Conservation (phyloP, 2,797 vertebrate species). For the Artibeus lituratus region DNA sequence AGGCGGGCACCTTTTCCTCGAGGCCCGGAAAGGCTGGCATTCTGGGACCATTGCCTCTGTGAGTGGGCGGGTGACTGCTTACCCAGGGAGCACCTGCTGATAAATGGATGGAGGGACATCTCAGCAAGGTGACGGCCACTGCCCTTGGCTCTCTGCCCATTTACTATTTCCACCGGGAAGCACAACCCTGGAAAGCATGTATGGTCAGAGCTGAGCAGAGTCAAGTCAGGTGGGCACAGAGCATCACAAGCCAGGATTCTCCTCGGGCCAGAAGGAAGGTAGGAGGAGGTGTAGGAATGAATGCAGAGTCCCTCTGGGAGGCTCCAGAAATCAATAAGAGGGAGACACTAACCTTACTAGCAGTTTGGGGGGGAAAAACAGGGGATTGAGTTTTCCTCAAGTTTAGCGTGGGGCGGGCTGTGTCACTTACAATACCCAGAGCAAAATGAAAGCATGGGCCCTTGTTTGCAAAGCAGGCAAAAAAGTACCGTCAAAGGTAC, state of each 20-base stretch:
- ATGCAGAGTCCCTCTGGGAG: rapidly evolving
- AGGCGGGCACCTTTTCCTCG: background rate
- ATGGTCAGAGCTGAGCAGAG: rapidly evolving
- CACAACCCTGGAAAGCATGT: rapidly evolving
- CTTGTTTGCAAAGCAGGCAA: background rate
- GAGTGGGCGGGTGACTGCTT: rapidly evolving
- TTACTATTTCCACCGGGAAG: rapidly evolving
- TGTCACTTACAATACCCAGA: background rate
- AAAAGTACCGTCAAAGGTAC: background rate
- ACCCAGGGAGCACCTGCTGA: rapidly evolving
- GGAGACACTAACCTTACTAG: background rate
- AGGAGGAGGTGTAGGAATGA: rapidly evolving
- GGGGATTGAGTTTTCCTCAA: background rate
- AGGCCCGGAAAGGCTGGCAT: background rate
- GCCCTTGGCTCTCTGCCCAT: background rate
- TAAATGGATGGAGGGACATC: background rate
- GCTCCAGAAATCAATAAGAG: background rate
- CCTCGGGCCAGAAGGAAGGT: rapidly evolving
- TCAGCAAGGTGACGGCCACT: rapidly evolving
- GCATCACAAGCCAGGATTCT: background rate
- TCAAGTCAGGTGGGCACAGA: rapidly evolving
- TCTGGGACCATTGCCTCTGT: background rate
- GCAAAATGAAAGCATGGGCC: background rate
- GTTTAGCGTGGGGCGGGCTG: background rate
- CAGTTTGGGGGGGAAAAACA: rapidly evolving